These are phyloP conservation scores for Tarsius wallacei DNA, from an alignment of 2,797 vertebrate species.

Conservation along the genomic window DNA sequence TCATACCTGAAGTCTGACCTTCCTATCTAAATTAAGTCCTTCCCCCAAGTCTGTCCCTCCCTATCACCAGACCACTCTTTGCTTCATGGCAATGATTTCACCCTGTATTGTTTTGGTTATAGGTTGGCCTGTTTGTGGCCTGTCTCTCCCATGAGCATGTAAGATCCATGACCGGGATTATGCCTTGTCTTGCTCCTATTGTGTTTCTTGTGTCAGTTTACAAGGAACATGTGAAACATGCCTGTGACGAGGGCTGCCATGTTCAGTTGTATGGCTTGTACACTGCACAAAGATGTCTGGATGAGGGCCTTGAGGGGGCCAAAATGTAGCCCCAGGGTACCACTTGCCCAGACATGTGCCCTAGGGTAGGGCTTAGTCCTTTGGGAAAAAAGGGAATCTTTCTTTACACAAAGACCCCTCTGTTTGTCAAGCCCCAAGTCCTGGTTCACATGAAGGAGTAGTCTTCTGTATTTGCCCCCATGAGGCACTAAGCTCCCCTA, in stretches of 20 bases:
- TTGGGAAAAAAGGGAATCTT: background rate
- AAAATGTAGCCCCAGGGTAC: background rate
- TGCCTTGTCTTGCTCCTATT: background rate
- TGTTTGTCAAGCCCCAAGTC: background rate
- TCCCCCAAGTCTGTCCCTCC: background rate
- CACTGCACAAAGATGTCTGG: background rate
- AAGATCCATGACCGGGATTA: background rate
- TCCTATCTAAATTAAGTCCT: background rate
- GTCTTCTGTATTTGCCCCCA: background rate
- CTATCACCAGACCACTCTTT: background rate
- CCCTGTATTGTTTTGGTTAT: background rate
- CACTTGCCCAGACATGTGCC: background rate
- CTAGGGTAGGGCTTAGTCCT: background rate
- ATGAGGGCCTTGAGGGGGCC: background rate
- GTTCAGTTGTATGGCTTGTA: background rate
- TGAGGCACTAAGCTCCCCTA: background rate
- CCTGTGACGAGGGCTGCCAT: background rate
- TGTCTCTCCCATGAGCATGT: background rate
- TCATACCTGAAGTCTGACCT: background rate
- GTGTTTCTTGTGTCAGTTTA: background rate
- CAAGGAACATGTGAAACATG: rapidly evolving
- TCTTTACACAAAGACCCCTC: background rate
- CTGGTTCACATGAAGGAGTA: background rate
- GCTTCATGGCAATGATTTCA: background rate
- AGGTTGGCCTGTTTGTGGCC: background rate